Percentiles rank a stretch among this genome's conserved stretches.
phyloP scores from a whole-genome alignment of 2,888 invertebrate species.

The Nowickia ferox region DNA sequence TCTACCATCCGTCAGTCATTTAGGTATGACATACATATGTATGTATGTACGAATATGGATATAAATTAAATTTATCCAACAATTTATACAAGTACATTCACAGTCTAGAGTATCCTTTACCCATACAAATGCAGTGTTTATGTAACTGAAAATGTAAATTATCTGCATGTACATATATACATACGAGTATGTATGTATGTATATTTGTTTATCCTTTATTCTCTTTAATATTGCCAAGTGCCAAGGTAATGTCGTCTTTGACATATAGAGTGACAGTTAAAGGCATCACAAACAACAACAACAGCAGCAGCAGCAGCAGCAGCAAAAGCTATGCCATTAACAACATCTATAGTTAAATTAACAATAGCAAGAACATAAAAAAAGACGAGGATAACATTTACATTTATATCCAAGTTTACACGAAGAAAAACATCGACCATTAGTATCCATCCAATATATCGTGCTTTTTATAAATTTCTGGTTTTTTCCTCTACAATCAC shows the following conservation, averaged over 20 bases:
- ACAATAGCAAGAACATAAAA: slow-evolving; percentile 43
- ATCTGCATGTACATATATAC: not conserved
- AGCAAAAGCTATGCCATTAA: slow-evolving; percentile 21
- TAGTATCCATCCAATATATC: not conserved
- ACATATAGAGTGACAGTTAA: slow-evolving; percentile 67
- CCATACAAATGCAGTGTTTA: not conserved
- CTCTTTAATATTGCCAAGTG: slow-evolving; percentile 69
- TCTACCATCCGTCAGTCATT: slow-evolving; percentile 28
- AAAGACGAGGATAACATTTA: slow-evolving; percentile 34
- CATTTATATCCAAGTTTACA: slow-evolving; percentile 42
- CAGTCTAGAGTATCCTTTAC: slow-evolving; percentile 30
- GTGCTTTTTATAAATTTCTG: not conserved
- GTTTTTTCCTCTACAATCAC: no score
- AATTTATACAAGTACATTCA: not conserved
- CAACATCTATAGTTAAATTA: slow-evolving; percentile 50
- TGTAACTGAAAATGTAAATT: slow-evolving; percentile 25
- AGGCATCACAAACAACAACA: slow-evolving; percentile 61
- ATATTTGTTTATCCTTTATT: slow-evolving; percentile 64
- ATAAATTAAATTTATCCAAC: slow-evolving; percentile 31
- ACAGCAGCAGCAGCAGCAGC: not conserved
- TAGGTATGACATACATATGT: not conserved
- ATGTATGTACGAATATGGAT: not conserved
- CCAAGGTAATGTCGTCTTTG: slow-evolving; percentile 69
- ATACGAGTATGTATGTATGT: no score
- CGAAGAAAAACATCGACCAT: slow-evolving; percentile 25